Evolutionary conservation across 2,888 invertebrate species (phyloP).

Genomic region (Ophion slaviceki): DNA sequence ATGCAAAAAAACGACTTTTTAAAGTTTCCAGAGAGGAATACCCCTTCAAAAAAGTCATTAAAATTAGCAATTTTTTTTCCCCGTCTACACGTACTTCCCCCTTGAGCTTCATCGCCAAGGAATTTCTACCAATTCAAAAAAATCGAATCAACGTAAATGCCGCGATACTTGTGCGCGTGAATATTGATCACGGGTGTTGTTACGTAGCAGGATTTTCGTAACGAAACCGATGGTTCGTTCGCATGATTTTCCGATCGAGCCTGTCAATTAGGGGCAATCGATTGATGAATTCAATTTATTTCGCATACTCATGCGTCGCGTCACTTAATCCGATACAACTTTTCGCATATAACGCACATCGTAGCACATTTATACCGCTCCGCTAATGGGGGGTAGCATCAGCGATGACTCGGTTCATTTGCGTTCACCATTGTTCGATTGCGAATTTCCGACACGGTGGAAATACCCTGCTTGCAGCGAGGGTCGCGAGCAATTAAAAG

Average conservation of each 20-base stretch:
- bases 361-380: slow-evolving; percentile 3
- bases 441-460: slow-evolving; percentile 1
- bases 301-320: background rate
- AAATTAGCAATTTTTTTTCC: too few species aligned
- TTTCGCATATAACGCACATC: slow-evolving; percentile 2
- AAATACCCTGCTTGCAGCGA: background rate
- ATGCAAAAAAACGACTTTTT: too few species aligned
- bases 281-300: slow-evolving; percentile 10
- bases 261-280: background rate
- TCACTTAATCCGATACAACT: slow-evolving; percentile 16
- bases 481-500: background rate
- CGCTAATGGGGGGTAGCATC: slow-evolving; percentile 16
- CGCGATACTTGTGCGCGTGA: background rate
- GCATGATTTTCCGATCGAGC: background rate
- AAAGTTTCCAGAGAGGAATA: too few species aligned
- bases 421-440: slow-evolving; percentile 22
- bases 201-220: background rate
- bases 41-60: too few species aligned
- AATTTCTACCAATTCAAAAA: background rate
- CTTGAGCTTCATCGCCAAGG: background rate
- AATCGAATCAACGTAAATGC: background rate
- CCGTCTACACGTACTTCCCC: too few species aligned
- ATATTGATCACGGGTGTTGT: background rate
- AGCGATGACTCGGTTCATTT: slow-evolving; percentile 24
- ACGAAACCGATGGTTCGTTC: background rate